Conservation (phyloP, 1,140 invertebrate genomes). For the Phymastichus coffea region DNA sequence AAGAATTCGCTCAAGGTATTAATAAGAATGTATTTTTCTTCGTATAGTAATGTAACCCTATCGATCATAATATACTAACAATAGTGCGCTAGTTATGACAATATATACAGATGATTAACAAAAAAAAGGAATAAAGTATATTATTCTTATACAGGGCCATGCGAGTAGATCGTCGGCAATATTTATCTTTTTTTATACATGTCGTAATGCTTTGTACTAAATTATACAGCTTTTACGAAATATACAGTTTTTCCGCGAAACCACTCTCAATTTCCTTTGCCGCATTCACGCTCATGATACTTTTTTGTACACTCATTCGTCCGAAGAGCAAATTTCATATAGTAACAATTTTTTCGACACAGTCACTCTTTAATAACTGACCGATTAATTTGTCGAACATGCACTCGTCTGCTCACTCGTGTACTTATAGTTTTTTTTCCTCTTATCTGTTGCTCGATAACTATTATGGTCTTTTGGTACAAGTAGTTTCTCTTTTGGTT, state of each 20-base stretch:
- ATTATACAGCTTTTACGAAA: conserved; percentile 42
- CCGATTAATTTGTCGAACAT: background rate
- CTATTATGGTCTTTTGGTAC: conserved; percentile 39
- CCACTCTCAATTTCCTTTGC: background rate
- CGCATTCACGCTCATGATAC: conserved; percentile 2
- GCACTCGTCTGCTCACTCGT: conserved; percentile 17
- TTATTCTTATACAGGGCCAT: conserved; percentile 29
- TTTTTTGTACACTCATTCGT: background rate
- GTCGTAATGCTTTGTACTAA: conserved; percentile 43
- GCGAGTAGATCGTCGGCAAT: conserved; percentile 19
- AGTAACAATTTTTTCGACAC: conserved; percentile 13
- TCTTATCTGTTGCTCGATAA: conserved; percentile 24
- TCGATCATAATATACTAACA: conserved; percentile 52
- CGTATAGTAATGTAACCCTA: conserved; percentile 51
- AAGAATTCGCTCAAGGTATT: conserved; percentile 39
- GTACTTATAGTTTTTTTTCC: conserved; percentile 18
- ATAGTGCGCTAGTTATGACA: conserved; percentile 55
- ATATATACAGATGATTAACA: conserved; percentile 57
- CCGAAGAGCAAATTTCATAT: conserved; percentile 8
- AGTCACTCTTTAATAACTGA: conserved; percentile 18
- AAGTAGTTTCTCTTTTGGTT: conserved; percentile 44
- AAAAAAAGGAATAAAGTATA: conserved; percentile 37
- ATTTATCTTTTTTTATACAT: conserved; percentile 35
- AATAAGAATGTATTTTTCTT: conserved; percentile 56
- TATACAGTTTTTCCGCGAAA: conserved; percentile 34